A percentile compares a stretch with the other conserved stretches of the same genome.
Conservation (phyloP, 2,888 invertebrate species). For the Drosophila mimica region DNA sequence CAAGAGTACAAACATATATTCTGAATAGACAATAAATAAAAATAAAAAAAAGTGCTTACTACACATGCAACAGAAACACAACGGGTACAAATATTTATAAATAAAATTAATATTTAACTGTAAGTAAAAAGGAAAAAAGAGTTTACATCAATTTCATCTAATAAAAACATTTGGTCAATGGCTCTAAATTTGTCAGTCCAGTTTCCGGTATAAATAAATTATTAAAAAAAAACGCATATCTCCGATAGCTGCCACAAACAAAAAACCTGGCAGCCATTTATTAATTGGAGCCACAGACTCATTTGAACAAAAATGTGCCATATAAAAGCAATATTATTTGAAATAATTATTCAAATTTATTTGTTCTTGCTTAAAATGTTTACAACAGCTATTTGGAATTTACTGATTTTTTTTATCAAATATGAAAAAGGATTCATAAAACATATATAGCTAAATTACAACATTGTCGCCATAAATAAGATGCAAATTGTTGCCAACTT, state of each 20-base stretch:
- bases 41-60: slow-evolving; percentile 50
- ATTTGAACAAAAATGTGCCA: slow-evolving; percentile 37
- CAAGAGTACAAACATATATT: slow-evolving; percentile 15
- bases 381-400: slow-evolving; percentile 25
- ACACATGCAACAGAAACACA: slow-evolving; percentile 41
- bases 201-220: slow-evolving; percentile 32
- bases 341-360: slow-evolving; percentile 56
- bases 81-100: slow-evolving; percentile 19
- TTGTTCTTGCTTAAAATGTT: slow-evolving; percentile 33
- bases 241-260: slow-evolving; percentile 14
- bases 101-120: slow-evolving; percentile 44
- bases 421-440: neutral
- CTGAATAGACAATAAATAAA: neutral
- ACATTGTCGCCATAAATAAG: slow-evolving; percentile 28
- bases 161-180: slow-evolving; percentile 11
- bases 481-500: slow-evolving; percentile 30
- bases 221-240: slow-evolving; percentile 17
- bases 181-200: slow-evolving; percentile 36
- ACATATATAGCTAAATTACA: neutral
- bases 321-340: slow-evolving; percentile 57
- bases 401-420: neutral
- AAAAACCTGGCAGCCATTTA: slow-evolving; percentile 38
- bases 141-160: slow-evolving; percentile 21
- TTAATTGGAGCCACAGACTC: slow-evolving; percentile 32
- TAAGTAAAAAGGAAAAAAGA: slow-evolving; percentile 51